Evolutionary conservation across 2,888 invertebrate genomes (phyloP), one percentile per base, ranked within the genome.

Genomic region (Drosophila tripunctata): DNA sequence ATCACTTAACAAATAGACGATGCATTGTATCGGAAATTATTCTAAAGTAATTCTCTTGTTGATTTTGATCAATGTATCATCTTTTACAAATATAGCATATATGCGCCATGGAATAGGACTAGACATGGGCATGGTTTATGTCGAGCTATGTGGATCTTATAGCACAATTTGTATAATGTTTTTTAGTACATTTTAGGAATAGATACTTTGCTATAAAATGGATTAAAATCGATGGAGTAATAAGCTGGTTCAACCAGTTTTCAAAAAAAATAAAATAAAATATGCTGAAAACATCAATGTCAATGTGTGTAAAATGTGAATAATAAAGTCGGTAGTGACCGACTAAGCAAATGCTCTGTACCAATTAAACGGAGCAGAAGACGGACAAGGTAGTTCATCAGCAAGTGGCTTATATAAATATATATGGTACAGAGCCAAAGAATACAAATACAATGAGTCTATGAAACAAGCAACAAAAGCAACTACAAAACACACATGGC

Each of bases 1-100:
- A 66, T 57, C 57, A 52, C 38, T 68, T 52, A 66, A 10, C 27
- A 5, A 36, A 22, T 33, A 15, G 8, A 12, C 6, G 19, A 4
- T 33, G 30, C 2, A 31, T 27, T 10, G 3, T 10, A n/a, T n/a
- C n/a, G n/a, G n/a, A n/a, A n/a, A n/a, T n/a, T n/a, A n/a, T n/a
- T n/a, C n/a, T n/a, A n/a, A n/a, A n/a, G n/a, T n/a, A n/a, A n/a
- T n/a, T n/a, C n/a, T n/a, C n/a, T n/a, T n/a, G n/a, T n/a, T n/a
- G n/a, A n/a, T n/a, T n/a, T n/a, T n/a, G n/a, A n/a, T n/a, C n/a
- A n/a, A n/a, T n/a, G n/a, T n/a, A n/a, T n/a, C n/a, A n/a, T n/a
- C n/a, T n/a, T n/a, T n/a, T n/a, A n/a, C n/a, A n/a, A n/a, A n/a
- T n/a, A n/a, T n/a, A n/a, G n/a, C n/a, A n/a, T n/a, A n/a, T n/a